phyloP scores from a whole-genome alignment of 1,140 invertebrate genomes.

The Battus philenor region DNA sequence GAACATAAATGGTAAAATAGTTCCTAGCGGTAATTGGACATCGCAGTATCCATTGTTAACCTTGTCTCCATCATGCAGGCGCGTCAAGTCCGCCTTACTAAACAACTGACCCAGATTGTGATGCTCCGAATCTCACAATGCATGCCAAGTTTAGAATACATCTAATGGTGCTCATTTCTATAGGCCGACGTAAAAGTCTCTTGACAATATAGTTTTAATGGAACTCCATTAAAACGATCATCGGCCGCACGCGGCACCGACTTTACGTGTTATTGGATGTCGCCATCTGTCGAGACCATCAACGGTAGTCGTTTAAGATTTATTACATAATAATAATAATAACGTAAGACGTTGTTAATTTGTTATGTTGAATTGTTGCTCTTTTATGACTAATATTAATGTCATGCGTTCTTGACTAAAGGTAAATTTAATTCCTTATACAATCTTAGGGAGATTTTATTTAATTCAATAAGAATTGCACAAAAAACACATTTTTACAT shows the following conservation, averaged over 20 bases:
- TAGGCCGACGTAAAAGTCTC: conserved; percentile 4
- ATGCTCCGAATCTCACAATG: conserved; percentile 52
- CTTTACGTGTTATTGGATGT: conserved; percentile 12
- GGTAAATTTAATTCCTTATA: too few species aligned
- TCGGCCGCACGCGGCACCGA: conserved; percentile 17
- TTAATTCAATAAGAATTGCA: too few species aligned
- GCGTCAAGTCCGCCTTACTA: conserved; percentile 45
- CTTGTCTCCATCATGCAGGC: conserved; percentile 17
- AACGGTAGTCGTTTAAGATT: conserved; percentile 5
- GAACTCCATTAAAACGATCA: conserved; percentile 17
- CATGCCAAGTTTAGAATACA: conserved; percentile 45
- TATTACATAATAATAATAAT: conserved; percentile 12
- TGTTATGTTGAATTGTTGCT: not conserved
- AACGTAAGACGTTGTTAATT: conserved; percentile 1
- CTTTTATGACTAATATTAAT: too few species aligned
- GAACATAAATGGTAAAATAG: conserved; percentile 13
- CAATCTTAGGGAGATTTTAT: too few species aligned
- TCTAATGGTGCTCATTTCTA: conserved; percentile 26
- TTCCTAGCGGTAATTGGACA: conserved; percentile 29
- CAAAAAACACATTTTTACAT: too few species aligned
- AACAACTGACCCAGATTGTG: conserved; percentile 63
- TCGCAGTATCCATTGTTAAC: conserved; percentile 31
- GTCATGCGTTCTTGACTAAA: too few species aligned
- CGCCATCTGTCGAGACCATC: conserved; percentile 6
- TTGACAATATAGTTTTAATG: conserved; percentile 21